Evolutionary conservation across 1,140 invertebrate species (phyloP), one percentile per base, ranked within the genome.

Genomic region (Acyrthosiphon pisum): DNA sequence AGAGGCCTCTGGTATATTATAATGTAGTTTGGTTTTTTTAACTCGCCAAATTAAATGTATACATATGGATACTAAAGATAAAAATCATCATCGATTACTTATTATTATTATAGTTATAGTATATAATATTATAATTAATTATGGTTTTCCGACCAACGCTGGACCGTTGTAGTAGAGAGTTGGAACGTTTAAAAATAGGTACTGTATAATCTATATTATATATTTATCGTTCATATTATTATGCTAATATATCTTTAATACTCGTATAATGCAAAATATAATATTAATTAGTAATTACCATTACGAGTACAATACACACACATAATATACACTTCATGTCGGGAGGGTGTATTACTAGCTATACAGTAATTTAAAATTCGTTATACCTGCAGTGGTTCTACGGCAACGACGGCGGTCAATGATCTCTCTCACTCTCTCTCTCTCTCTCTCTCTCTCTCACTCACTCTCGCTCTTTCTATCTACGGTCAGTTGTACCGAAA

Each of bases 311-410:
- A 44, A 84, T 26, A 35, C 30, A 48, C 22, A 89, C n/a, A 37
- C 30, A 26, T 89, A 30, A 86, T 30, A 87, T 22, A 87, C 14
- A 30, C 48, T 53, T 89, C n/a, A 20, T 81, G 46, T 48, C 30
- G 20, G 48, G 0, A 37, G 9, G 44, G 30, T 88, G 23, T 88
- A 50, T 48, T 50, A 88, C 50, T 8, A 88, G 20, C 14, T 91
- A 23, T 50, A 83, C 46, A 37, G 91, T 86, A 86, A 93, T 93
- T 93, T 93, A 93, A 93, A 93, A 93, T 93, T 93, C 81, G 91
- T 93, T 86, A 93, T 93, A 50, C 91, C 91, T 76, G 60, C 18
- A 83, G 50, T 86, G 48, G 81, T 22, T 91, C 11, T 83, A 68
- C 26, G 44, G 35, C 37, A 35, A 20, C 20, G 91, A 81, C 44